Percentiles rank a stretch among this genome's conserved stretches.
Conservation (phyloP, 2,888 invertebrate genomes). For the Ennomos erosarius region DNA sequence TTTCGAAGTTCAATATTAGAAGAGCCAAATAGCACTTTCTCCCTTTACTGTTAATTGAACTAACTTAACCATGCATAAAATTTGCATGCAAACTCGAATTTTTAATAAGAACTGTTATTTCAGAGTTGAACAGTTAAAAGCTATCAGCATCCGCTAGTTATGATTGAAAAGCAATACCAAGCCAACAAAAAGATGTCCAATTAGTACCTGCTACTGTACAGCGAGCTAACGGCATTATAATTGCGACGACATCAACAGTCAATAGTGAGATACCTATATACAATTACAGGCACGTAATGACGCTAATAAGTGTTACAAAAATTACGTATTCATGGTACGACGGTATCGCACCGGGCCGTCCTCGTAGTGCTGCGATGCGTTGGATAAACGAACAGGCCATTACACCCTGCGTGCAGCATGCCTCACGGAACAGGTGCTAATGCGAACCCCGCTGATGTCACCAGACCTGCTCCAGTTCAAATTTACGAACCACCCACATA, state of each 20-base stretch:
- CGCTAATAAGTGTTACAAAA: slow-evolving; percentile 41
- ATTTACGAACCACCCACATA: slow-evolving; percentile 62
- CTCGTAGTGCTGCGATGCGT: slow-evolving; percentile 36
- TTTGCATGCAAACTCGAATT: slow-evolving; percentile 10
- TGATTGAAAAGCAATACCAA: not conserved
- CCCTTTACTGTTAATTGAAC: slow-evolving; percentile 15
- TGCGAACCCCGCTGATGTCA: slow-evolving; percentile 62
- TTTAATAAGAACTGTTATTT: slow-evolving; percentile 1
- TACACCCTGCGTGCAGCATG: slow-evolving; percentile 4
- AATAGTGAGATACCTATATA: slow-evolving; percentile 28
- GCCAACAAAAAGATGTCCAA: slow-evolving; percentile 28
- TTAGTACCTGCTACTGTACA: slow-evolving; percentile 24
- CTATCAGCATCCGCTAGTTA: not conserved
- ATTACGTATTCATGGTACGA: slow-evolving; percentile 42
- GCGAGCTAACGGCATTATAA: slow-evolving; percentile 34
- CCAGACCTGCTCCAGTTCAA: slow-evolving; percentile 67
- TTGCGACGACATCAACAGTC: slow-evolving; percentile 33
- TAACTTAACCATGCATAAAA: slow-evolving; percentile 1
- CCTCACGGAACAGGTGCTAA: slow-evolving; percentile 50
- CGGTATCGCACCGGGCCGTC: slow-evolving; percentile 36
- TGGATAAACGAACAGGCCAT: slow-evolving; percentile 11
- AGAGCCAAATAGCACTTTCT: slow-evolving; percentile 29
- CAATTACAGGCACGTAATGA: slow-evolving; percentile 37
- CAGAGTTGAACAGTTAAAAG: not conserved
- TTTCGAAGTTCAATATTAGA: slow-evolving; percentile 44